phyloP scores from a whole-genome alignment of 2,888 invertebrate species.

The Eristalis arbustorum region DNA sequence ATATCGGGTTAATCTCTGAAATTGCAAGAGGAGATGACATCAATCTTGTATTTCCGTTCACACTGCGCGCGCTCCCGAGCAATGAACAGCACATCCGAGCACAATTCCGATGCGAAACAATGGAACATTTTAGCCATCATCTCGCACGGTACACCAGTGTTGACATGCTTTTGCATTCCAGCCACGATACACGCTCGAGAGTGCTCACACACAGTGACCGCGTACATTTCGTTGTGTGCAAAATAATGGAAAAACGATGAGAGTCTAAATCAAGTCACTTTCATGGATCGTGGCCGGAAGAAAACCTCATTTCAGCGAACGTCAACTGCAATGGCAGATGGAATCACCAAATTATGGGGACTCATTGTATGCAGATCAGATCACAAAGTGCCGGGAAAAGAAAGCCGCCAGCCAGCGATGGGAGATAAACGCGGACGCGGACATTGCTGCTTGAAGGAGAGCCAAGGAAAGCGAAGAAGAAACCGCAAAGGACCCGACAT shows the following conservation, averaged over 20 bases:
- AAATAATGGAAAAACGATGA: not conserved
- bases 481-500: slow-evolving; percentile 46
- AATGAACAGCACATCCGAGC: slow-evolving; percentile 10
- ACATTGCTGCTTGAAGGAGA: slow-evolving; percentile 15
- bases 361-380: slow-evolving; percentile 27
- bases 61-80: not conserved
- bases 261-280: not conserved
- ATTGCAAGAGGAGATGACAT: not conserved
- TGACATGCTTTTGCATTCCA: not conserved
- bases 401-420: slow-evolving; percentile 26
- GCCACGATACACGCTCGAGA: not conserved
- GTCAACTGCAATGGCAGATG: slow-evolving; percentile 37
- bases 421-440: slow-evolving; percentile 35
- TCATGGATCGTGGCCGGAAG: not conserved
- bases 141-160: not conserved
- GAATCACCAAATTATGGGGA: slow-evolving; percentile 14
- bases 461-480: slow-evolving; percentile 2
- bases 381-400: not conserved
- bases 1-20: not conserved
- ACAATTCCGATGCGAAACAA: not conserved
- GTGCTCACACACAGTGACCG: not conserved
- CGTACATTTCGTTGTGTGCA: not conserved
- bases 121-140: not conserved
- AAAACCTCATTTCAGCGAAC: slow-evolving; percentile 8
- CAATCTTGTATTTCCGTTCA: not conserved